A percentile compares a stretch with the other conserved stretches of the same genome.
Evolutionary conservation across 2,888 invertebrate species (phyloP).

Genomic region (Cacoxenus indagator): DNA sequence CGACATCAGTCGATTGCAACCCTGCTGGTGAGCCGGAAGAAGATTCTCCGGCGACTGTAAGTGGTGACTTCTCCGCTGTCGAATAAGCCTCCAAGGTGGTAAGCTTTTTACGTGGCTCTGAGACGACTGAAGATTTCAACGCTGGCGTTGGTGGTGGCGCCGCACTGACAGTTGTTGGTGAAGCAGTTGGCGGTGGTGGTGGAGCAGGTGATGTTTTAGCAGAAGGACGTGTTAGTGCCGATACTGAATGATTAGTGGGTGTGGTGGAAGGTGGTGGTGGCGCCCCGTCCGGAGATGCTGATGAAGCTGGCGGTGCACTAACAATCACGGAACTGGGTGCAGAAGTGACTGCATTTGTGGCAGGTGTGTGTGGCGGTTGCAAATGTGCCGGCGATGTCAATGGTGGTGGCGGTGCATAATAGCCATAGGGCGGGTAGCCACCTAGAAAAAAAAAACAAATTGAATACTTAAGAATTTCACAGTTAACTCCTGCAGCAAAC

Average conservation of each 20-base stretch:
- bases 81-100: constrained; percentile 67
- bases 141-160: neutral
- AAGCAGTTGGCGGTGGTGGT: constrained; percentile 44
- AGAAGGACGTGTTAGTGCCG: constrained; percentile 45
- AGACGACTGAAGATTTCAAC: constrained; percentile 11
- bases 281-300: constrained; percentile 33
- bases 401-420: constrained; percentile 66
- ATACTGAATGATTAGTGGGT: constrained; percentile 64
- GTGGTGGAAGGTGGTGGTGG: constrained; percentile 37
- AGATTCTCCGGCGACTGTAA: constrained; percentile 52
- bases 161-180: constrained; percentile 41
- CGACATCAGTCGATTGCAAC: constrained; percentile 36
- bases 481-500: constrained; percentile 30
- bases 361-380: constrained; percentile 39
- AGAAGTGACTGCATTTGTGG: constrained; percentile 33
- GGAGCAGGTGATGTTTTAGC: constrained; percentile 41
- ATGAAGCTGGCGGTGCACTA: constrained; percentile 49
- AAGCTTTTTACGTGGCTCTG: constrained; percentile 61
- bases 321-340: constrained; percentile 61
- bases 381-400: constrained; percentile 54
- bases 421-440: constrained; percentile 62
- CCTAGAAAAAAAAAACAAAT: constrained; percentile 36
- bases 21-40: constrained; percentile 60
- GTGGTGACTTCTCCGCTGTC: constrained; percentile 56
- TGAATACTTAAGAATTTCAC: no score